Base-by-base conservation (phyloP, 1,140 invertebrate genomes). In the Drosophila pseudoananassae region DNA sequence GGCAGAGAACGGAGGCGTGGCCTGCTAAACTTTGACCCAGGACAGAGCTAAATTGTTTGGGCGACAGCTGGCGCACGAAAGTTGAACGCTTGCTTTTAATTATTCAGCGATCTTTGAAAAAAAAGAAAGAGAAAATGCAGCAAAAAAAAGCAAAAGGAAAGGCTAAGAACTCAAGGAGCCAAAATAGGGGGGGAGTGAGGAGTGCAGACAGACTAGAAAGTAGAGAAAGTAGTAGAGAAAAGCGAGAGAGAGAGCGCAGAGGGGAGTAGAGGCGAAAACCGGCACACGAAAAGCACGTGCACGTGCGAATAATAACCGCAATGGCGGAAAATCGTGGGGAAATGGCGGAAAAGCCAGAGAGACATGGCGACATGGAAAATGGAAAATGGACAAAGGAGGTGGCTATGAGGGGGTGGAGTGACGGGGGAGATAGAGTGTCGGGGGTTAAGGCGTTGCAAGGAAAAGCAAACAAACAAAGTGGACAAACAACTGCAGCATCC, bases 11-110 rank as follows among this genome's bases (percentile, higher is more conserved):
- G 43, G 15, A 43, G 38, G 54, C 50, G 60, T 73, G 74, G 59
- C 79, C 74, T 75, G 75, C 64, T 80, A 76, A 82, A 87, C 82
- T 85, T 87, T 87, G 82, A 87, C 81, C 78, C 82, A 81, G 74
- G 74, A 60, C 55, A 57, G 74, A 75, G 82, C 78, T 76, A 87
- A 85, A 81, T 78, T 87, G 78, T 82, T 85, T 87, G 74, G 74
- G 59, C 65, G 78, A 88, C 83, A 88, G 74, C 69, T 85, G 78
- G 78, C 65, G 57, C 78, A 64, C 78, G 61, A 78, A 82, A 88
- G 78, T 85, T 76, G 74, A 59, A 73, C 82, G 63, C 47, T 72
- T 56, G 50, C 52, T 78, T 85, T 87, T 88, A 87, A 87, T 87
- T 88, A 87, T 87, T 87, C 78, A 82, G 23, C 81, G 68, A 79